Conservation (phyloP, 1,140 invertebrate species). For the Sycophaga agraensis region DNA sequence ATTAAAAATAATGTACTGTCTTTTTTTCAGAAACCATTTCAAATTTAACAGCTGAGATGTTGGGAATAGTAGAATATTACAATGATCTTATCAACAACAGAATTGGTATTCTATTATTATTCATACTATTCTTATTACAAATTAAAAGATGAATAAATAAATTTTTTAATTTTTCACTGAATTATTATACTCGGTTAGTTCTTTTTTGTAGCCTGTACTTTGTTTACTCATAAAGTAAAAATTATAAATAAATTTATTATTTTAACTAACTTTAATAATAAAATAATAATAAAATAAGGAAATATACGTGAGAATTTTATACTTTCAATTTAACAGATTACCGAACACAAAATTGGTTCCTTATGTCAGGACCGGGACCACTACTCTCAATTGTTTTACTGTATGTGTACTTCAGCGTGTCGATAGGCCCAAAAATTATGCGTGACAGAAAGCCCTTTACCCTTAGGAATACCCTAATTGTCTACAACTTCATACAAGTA, state of each 20-base stretch:
- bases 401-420: slow-evolving; percentile 77
- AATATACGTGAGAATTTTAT: slow-evolving; percentile 40
- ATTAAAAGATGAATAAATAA: too few relatives aligned
- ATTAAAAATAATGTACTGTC: too few relatives aligned
- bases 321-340: too few relatives aligned
- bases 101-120: slow-evolving; percentile 42
- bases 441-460: slow-evolving; percentile 79
- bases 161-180: too few relatives aligned
- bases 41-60: slow-evolving; percentile 31
- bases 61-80: slow-evolving; percentile 48
- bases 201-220: background rate
- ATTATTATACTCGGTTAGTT: too few relatives aligned
- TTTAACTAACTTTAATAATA: too few relatives aligned
- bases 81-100: slow-evolving; percentile 50
- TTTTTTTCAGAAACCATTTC: too few relatives aligned
- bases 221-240: background rate
- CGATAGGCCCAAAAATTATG: slow-evolving; percentile 80
- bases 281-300: background rate
- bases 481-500: slow-evolving; percentile 82
- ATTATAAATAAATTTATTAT: background rate
- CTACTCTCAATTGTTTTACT: slow-evolving; percentile 71
- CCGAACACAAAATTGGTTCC: slow-evolving; percentile 80
- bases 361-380: slow-evolving; percentile 79
- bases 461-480: slow-evolving; percentile 71
- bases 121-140: too few relatives aligned